Conservation (phyloP, 2,888 invertebrate genomes). For the Acanthoscelides obtectus region DNA sequence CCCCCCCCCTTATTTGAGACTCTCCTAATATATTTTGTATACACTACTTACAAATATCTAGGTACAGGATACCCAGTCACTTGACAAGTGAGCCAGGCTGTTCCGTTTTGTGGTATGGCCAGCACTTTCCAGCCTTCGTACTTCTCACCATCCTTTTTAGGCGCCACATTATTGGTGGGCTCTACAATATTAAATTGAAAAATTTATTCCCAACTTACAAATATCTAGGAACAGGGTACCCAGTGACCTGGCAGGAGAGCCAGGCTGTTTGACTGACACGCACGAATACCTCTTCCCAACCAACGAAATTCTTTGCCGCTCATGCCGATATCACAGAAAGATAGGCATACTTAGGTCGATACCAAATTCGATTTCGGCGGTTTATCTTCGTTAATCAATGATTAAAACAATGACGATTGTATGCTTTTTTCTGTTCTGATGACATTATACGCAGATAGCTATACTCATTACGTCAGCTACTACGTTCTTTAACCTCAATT, state of each 20-base stretch:
- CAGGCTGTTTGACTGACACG: constrained; percentile 52
- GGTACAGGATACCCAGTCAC: constrained; percentile 54
- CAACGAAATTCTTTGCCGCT: constrained; percentile 50
- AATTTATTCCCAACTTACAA: constrained; percentile 54
- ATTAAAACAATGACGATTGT: too few relatives aligned
- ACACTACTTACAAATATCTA: constrained; percentile 47
- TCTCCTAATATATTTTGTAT: too few relatives aligned
- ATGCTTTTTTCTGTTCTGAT: too few relatives aligned
- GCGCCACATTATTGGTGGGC: constrained; percentile 60
- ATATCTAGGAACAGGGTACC: constrained; percentile 64
- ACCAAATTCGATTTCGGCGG: too few relatives aligned
- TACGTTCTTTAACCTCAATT: too few relatives aligned
- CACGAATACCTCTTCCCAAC: constrained; percentile 60
- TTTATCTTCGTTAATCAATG: too few relatives aligned
- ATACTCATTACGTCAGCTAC: too few relatives aligned
- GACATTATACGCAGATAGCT: too few relatives aligned
- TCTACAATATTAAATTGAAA: constrained; percentile 35
- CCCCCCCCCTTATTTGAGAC: too few relatives aligned
- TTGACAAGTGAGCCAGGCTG: constrained; percentile 61
- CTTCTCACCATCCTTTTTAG: constrained; percentile 57
- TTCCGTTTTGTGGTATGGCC: constrained; percentile 49
- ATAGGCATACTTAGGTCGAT: too few relatives aligned
- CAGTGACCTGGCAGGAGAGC: constrained; percentile 65
- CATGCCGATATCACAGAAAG: constrained; percentile 29
- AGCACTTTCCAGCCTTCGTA: constrained; percentile 57